Conservation (phyloP, 2,113 vertebrate species). For the Sus scrofa region T2T-Sscrofa CM000815.6:133556501-133557000, state of each 20-base stretch:
- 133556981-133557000: background rate
- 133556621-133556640: background rate
- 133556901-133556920: background rate
- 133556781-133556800: background rate
- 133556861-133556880: background rate
- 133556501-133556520: background rate
- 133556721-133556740: slow-evolving; percentile 15
- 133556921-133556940: background rate
- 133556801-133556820: background rate
- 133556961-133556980: background rate
- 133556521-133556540: background rate
- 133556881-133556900: background rate
- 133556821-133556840: background rate
- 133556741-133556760: slow-evolving; percentile 27
- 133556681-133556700: background rate
- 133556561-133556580: background rate
- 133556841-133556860: background rate
- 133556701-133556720: background rate
- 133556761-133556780: background rate
- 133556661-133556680: background rate
- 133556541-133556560: background rate
- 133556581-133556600: background rate
- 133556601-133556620: background rate
- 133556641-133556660: background rate
- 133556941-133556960: background rate